Evolutionary conservation across 2,888 invertebrate genomes (phyloP).

Genomic region (Theodoxus fluviatilis): DNA sequence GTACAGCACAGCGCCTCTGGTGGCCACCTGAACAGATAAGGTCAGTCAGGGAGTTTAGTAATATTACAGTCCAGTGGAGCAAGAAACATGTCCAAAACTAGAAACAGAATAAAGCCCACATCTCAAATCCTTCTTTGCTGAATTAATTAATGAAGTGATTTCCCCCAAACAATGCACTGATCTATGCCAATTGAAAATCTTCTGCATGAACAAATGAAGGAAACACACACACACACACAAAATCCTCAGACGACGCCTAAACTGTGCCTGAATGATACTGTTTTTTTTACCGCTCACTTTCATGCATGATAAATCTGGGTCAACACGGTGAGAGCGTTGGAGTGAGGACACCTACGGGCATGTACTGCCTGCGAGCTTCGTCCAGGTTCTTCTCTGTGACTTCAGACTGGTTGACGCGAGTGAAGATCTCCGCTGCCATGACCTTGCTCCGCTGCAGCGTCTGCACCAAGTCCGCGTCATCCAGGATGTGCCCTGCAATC

Average conservation of each 20-base stretch:
- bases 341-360: constrained; percentile 57
- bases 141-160: too few relatives aligned
- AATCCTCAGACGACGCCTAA: too few relatives aligned
- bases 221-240: too few relatives aligned
- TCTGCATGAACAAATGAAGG: too few relatives aligned
- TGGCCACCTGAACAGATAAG: constrained; percentile 56
- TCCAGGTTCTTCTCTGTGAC: constrained; percentile 61
- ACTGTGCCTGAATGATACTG: background rate
- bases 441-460: constrained; percentile 62
- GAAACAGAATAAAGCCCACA: too few relatives aligned
- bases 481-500: constrained; percentile 60
- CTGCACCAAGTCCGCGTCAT: constrained; percentile 62
- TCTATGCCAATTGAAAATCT: too few relatives aligned
- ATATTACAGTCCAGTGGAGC: background rate
- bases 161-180: too few relatives aligned
- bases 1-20: constrained; percentile 63
- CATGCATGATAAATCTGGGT: too few relatives aligned
- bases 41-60: too few relatives aligned
- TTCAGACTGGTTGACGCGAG: constrained; percentile 59
- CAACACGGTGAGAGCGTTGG: too few relatives aligned
- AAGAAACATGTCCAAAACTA: background rate
- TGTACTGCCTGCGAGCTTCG: constrained; percentile 59
- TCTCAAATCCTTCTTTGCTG: too few relatives aligned
- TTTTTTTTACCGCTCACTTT: background rate
- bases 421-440: constrained; percentile 59